These are phyloP conservation scores for Brevimyrus niger DNA, from an alignment of 2,113 vertebrate genomes.

Conservation along the genomic window DNA sequence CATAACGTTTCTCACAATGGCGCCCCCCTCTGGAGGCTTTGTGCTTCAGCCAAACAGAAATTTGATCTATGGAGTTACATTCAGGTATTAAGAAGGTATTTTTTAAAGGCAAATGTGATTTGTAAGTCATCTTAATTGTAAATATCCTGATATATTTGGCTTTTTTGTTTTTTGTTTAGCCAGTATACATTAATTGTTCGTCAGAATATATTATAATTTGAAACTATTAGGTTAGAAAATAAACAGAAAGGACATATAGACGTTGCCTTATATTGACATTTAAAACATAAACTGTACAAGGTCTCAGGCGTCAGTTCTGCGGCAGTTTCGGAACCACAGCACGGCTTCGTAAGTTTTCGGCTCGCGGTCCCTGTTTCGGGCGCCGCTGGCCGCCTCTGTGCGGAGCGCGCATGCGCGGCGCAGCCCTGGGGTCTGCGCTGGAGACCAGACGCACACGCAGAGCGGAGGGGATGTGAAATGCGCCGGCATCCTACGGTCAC, in stretches of 20 bases:
- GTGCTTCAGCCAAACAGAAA: neutral
- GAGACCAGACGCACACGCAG: neutral
- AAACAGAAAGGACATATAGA: neutral
- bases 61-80: neutral
- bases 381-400: neutral
- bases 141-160: neutral
- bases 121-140: neutral
- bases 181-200: neutral
- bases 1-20: neutral
- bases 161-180: neutral
- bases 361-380: neutral
- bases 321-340: neutral
- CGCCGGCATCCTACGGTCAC: neutral
- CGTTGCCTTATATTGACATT: neutral
- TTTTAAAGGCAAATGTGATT: neutral
- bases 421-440: neutral
- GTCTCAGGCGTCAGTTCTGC: neutral
- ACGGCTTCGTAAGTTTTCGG: neutral
- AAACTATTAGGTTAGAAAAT: neutral
- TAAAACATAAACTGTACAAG: neutral
- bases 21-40: neutral
- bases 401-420: neutral
- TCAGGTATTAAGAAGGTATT: neutral
- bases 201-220: neutral
- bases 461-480: neutral